Evolutionary conservation across 2,888 invertebrate species (phyloP), one percentile per base, ranked within the genome.

Genomic region (Congeria kusceri): DNA sequence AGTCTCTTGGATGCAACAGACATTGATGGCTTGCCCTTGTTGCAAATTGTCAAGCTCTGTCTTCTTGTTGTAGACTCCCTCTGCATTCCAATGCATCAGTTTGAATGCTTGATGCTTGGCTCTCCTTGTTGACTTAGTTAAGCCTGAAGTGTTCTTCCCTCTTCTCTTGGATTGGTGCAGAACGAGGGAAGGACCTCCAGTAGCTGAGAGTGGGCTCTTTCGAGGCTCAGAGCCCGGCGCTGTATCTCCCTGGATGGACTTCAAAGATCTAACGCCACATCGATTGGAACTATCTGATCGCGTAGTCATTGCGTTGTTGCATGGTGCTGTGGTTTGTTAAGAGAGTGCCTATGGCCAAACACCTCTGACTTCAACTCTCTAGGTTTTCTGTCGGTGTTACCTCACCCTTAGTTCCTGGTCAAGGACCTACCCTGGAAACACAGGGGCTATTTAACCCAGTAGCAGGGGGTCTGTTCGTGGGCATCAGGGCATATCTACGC

Each of bases 61-160:
- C 18, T 71, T 83, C 63, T 77, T 85, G 61, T 77, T 84, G 46
- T 39, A 72, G 28, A 84, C 47, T 13, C 73, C 80, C 44, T 81
- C 67, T 56, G 77, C 83, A 63, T 85, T 84, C 83, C 82, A 80
- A 29, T 85, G 82, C 66, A 28, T 65, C 49, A 53, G 13, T 18
- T 25, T 20, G 27, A 63, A 63, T 1, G 15, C 23, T 1, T 47
- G 27, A 72, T 66, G 29, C 15, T 23, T 46, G 72, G 47, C 28
- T 62, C 15, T 39, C 39, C 62, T 66, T 23, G 39, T 20, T 9
- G 66, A 9, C 70, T 66, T 15, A 20, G 15, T 28, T 27, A 59
- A 44, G 80, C 59, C 27, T 44, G 32, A 9, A 3, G 1, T n/a
- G 15, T 13, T 63, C 58, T 9, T 9, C 9, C 64, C 11, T 29